Evolutionary conservation across 2,888 invertebrate genomes (phyloP), one percentile per base, ranked within the genome.

Genomic region (Gryllus longicercus): DNA sequence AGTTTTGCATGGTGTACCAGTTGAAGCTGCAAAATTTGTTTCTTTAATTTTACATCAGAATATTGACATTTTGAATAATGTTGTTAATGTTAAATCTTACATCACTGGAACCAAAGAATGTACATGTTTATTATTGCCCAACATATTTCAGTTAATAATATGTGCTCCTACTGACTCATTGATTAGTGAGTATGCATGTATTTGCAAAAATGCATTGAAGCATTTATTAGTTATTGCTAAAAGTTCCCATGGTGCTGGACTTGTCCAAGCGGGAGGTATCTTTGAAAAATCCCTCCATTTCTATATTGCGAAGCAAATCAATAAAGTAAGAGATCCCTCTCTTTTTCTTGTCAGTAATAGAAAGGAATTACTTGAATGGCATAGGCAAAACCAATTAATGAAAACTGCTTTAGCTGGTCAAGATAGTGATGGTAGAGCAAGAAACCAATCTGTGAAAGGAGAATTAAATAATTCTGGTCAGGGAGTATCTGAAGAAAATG

Each of bases 141-240:
- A 76, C n/a, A 38, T 80, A 21, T 74, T 75, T 63, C 81, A 82
- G 50, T 21, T 82, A 49, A 21, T 81, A n/a, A 16, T 82, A 16
- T 49, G 75, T 74, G 82, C 79, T 63, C 82, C 82, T 50, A 81
- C 82, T 51, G 25, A n/a, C n/a, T 79, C 78, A 49, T 51, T 82
- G 2, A 14, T 75, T 23, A n/a, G 23, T 14, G 81, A 81, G 63
- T 82, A 82, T 76, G 79, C 81, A 18, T 18, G 63, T 63, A 63
- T 63, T 63, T 63, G 63, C n/a, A 63, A n/a, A 63, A 63, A n/a
- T 14, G 63, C 63, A 8, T 63, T 63, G n/a, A 63, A 63, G n/a
- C n/a, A 18, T 18, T 63, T 63, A 63, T n/a, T 63, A 18, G 63
- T n/a, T 18, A 63, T 63, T n/a, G n/a, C 63, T 8, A 63, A 8